Conservation (phyloP, 23 tunicate genomes). For the Styela clava region DNA sequence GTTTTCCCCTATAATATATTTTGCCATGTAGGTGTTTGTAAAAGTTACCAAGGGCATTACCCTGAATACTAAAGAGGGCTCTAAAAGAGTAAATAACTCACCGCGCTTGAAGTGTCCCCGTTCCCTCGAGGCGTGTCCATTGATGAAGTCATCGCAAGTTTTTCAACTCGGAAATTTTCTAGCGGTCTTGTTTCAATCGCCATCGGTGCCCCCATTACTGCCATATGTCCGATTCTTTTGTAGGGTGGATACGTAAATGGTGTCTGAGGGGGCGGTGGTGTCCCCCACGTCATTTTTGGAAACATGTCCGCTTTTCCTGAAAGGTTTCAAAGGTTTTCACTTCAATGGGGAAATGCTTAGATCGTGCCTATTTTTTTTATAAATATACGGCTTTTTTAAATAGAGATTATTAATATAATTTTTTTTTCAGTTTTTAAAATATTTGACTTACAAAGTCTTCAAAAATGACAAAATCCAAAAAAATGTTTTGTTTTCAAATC, state of each 20-base stretch:
- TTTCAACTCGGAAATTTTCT: not conserved
- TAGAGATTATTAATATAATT: too few relatives aligned
- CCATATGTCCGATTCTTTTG: constrained; percentile 85
- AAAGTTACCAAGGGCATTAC: too few relatives aligned
- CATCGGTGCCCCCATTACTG: constrained; percentile 92
- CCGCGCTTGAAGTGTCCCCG: not conserved
- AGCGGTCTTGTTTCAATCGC: constrained; percentile 53
- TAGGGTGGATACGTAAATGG: constrained; percentile 92
- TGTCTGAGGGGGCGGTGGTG: constrained; percentile 89
- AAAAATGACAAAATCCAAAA: not conserved
- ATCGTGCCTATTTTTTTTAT: too few relatives aligned
- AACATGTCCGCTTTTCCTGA: constrained; percentile 84
- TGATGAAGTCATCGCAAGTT: not conserved
- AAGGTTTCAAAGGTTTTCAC: not conserved
- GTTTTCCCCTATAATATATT: not conserved
- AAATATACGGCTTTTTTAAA: too few relatives aligned
- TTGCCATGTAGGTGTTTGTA: too few relatives aligned
- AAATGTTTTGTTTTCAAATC: too few relatives aligned
- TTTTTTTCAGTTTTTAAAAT: too few relatives aligned
- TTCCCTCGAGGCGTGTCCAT: not conserved
- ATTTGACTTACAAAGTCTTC: not conserved
- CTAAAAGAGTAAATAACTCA: not conserved
- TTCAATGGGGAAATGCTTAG: too few relatives aligned
- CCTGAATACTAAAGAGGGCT: too few relatives aligned
- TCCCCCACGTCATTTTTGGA: constrained; percentile 93